A percentile compares a stretch with the other conserved stretches of the same genome.
Evolutionary conservation across 2,113 vertebrate genomes (phyloP).

Genomic region (Ia io): DNA sequence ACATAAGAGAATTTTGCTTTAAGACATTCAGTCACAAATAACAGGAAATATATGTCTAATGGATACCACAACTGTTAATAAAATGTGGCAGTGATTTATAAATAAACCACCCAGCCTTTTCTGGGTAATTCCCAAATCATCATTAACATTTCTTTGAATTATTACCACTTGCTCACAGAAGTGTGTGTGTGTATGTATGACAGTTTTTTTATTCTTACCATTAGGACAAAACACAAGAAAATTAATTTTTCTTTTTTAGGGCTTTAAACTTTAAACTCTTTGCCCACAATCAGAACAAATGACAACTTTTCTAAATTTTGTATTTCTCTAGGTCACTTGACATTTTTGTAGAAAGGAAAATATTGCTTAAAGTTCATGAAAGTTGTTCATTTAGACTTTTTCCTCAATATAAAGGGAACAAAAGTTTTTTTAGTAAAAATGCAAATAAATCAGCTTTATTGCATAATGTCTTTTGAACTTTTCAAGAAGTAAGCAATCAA

Average conservation of each 20-base stretch:
- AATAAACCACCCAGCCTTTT: background rate
- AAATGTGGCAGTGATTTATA: background rate
- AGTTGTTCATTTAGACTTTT: background rate
- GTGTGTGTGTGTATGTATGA: background rate
- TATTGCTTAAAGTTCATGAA: background rate
- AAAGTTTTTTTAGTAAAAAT: background rate
- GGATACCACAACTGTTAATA: background rate
- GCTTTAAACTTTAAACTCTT: background rate
- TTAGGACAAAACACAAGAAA: background rate
- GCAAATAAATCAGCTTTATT: background rate
- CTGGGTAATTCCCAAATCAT: background rate
- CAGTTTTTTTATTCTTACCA: background rate
- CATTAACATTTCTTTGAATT: background rate
- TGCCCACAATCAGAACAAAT: background rate
- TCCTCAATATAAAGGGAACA: background rate
- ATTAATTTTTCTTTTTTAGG: background rate
- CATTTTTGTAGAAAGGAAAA: background rate
- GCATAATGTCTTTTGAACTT: background rate
- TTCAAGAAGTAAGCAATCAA: conserved; percentile 11
- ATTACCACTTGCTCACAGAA: background rate
- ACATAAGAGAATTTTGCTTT: background rate
- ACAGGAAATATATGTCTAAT: background rate
- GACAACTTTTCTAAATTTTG: background rate
- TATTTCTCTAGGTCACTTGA: background rate
- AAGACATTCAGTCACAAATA: background rate